Conservation (phyloP, 2,797 vertebrate species). For the Leptatherina wallacei region DNA sequence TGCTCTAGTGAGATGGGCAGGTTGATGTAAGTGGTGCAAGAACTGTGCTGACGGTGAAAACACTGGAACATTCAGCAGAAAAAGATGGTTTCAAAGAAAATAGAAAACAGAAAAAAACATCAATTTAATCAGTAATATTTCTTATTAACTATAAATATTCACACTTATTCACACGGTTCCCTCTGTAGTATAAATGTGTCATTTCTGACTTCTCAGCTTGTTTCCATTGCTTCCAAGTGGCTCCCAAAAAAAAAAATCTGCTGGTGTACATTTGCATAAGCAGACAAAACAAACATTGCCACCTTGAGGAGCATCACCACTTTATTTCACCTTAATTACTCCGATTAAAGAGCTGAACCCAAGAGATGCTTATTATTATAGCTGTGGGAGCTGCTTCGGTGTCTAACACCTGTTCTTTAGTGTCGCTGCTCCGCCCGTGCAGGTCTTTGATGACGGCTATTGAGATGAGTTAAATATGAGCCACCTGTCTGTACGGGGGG, state of each 20-base stretch:
- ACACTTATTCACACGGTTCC: no score
- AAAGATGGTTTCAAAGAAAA: no score
- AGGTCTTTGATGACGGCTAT: slow-evolving; percentile 49
- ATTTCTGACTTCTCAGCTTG: not conserved
- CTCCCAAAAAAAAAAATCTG: no score
- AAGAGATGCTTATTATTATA: slow-evolving; percentile 1
- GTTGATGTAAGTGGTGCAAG: no score
- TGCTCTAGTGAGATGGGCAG: no score
- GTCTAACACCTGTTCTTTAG: slow-evolving; percentile 32
- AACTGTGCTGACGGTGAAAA: no score
- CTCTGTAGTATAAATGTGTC: no score
- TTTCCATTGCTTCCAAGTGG: not conserved
- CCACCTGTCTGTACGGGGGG: slow-evolving; percentile 58
- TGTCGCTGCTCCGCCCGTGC: not conserved
- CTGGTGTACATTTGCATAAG: not conserved
- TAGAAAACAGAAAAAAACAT: no score
- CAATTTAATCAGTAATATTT: no score
- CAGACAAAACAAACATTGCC: not conserved
- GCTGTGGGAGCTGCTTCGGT: not conserved
- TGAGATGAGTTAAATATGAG: slow-evolving; percentile 51
- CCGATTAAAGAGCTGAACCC: slow-evolving; percentile 10
- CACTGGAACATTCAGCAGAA: no score
- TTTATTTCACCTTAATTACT: slow-evolving; percentile 5
- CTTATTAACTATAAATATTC: no score
- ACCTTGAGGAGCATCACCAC: not conserved